These are phyloP conservation scores for Zoroaster sp. DNA, from an alignment of 53 echinoderm and acorn worm species.

Conservation along the genomic window DNA sequence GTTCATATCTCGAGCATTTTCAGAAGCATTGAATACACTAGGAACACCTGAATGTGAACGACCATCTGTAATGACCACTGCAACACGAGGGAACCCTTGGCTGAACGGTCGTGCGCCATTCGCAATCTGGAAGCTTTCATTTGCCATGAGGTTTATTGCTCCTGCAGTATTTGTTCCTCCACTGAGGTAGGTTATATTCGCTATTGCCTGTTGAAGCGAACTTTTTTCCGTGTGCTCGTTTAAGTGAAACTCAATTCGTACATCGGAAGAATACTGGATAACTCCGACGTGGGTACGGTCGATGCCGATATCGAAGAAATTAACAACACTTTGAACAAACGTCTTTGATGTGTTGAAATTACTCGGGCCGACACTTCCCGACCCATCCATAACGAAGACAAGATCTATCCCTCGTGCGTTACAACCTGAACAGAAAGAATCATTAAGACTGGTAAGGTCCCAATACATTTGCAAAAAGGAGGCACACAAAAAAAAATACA, in stretches of 20 bases:
- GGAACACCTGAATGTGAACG: background rate
- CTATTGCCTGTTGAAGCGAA: background rate
- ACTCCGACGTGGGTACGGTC: too few species aligned
- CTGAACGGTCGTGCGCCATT: background rate
- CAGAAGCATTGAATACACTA: background rate
- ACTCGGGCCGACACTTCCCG: background rate
- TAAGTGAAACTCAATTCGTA: background rate
- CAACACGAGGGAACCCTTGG: conserved; percentile 5
- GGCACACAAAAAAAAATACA: too few species aligned
- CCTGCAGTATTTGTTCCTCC: too few species aligned
- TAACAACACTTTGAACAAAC: background rate
- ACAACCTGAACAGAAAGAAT: too few species aligned
- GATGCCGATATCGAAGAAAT: background rate
- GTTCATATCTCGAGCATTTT: background rate
- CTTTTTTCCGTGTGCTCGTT: background rate
- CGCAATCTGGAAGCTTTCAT: too few species aligned
- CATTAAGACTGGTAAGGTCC: too few species aligned
- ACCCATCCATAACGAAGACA: too few species aligned
- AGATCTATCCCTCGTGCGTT: too few species aligned
- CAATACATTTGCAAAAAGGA: too few species aligned
- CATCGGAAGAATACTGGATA: background rate
- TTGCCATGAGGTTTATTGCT: too few species aligned
- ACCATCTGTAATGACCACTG: conserved; percentile 2
- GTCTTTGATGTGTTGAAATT: conserved; percentile 21
- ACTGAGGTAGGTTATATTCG: background rate